phyloP scores from a whole-genome alignment of 2,113 vertebrate genomes.

The Nerophis ophidion region DNA sequence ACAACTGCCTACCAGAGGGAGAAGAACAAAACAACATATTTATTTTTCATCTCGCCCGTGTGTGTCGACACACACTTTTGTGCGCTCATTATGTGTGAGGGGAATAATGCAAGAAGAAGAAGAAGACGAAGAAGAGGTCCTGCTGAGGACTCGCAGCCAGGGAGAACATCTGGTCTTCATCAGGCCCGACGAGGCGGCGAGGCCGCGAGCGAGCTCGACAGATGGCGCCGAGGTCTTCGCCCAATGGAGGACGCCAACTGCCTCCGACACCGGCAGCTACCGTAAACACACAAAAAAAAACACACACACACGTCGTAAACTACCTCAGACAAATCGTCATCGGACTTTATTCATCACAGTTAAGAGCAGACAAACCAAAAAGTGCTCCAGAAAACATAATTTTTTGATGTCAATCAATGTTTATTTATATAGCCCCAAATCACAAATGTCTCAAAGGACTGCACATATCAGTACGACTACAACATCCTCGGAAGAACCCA shows the following conservation, averaged over 20 bases:
- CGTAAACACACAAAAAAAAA: slow-evolving; percentile 12
- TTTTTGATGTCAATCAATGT: too few species aligned
- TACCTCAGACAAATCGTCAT: neutral
- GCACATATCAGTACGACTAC: too few species aligned
- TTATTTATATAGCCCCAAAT: too few species aligned
- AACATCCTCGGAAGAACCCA: too few species aligned
- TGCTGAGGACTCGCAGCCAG: slow-evolving; percentile 50
- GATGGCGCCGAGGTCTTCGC: slow-evolving; percentile 62
- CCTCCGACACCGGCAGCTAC: slow-evolving; percentile 34
- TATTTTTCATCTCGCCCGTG: too few species aligned
- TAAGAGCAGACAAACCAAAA: neutral
- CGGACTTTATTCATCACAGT: neutral
- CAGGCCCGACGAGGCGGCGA: slow-evolving; percentile 56
- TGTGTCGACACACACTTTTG: neutral
- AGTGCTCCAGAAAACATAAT: too few species aligned
- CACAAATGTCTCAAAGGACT: too few species aligned
- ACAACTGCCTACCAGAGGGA: too few species aligned
- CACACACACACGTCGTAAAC: too few species aligned
- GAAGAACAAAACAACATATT: too few species aligned
- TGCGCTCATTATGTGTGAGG: too few species aligned
- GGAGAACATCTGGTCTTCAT: slow-evolving; percentile 71
- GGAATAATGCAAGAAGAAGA: neutral
- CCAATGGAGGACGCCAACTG: slow-evolving; percentile 58
- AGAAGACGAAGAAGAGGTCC: slow-evolving; percentile 35
- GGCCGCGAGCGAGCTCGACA: slow-evolving; percentile 54